Conservation (phyloP, 2,888 invertebrate genomes). For the Brachynemurus nebulosus region DNA sequence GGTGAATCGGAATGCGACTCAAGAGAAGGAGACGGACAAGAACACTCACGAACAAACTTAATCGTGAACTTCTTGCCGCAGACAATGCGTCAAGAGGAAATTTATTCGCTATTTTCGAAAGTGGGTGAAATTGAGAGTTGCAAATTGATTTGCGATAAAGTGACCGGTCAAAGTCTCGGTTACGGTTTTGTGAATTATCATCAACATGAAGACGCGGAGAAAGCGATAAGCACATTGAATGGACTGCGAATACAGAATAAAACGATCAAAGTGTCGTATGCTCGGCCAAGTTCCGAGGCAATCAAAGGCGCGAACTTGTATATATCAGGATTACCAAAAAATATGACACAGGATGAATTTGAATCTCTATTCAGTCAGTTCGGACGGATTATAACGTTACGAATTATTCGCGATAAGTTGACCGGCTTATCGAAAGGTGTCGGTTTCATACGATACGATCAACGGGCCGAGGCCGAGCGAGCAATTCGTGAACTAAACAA, state of each 20-base stretch:
- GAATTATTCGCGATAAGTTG: conserved; percentile 82
- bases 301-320: conserved; percentile 91
- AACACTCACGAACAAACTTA: too few relatives aligned
- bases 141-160: conserved; percentile 93
- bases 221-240: conserved; percentile 73
- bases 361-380: conserved; percentile 77
- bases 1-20: too few relatives aligned
- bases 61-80: conserved; percentile 97
- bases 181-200: conserved; percentile 85
- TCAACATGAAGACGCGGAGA: conserved; percentile 68
- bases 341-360: conserved; percentile 54
- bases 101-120: conserved; percentile 83
- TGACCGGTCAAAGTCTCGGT: conserved; percentile 60
- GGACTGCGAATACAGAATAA: conserved; percentile 77
- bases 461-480: conserved; percentile 75
- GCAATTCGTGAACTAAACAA: conserved; percentile 86
- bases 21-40: too few relatives aligned
- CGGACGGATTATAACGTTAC: conserved; percentile 80
- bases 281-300: conserved; percentile 84
- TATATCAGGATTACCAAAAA: conserved; percentile 83
- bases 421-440: conserved; percentile 85
- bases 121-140: conserved; percentile 96
- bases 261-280: conserved; percentile 83
- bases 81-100: conserved; percentile 94
- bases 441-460: conserved; percentile 87